Base-by-base conservation (phyloP, 2,888 invertebrate genomes). In the Schrankia costaestrigalis region DNA sequence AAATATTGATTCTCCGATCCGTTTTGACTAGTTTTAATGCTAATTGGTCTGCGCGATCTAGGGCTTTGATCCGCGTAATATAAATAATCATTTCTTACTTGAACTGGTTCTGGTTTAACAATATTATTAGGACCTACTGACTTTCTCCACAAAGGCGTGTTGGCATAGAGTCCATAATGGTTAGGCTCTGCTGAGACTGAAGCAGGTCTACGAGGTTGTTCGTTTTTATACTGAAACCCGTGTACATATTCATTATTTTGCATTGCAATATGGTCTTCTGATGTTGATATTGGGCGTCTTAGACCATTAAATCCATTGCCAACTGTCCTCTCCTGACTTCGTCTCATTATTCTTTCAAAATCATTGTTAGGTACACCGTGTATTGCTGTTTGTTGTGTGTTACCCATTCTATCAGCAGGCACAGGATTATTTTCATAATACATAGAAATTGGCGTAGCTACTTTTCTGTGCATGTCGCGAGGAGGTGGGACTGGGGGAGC, bases 401-500 rank as follows among this genome's bases (percentile, higher is more conserved):
- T 68, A 29, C 44, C 67, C 34, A 70, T 62, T 60, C 76, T 76
- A 43, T 86, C 82, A 27, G 71, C 56, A 39, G 76, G 57, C 35
- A 71, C 55, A 1, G 78, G 58, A 36, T 76, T 81, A 52, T 79
- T 82, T 56, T 89, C 89, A 58, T 88, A 86, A 61, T 82, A 83
- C 82, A 87, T 88, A 12, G 89, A 87, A 51, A 87, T 48, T 41
- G 85, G 85, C 17, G 89, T 87, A 11, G 89, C 75, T 9, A 90
- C 82, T 71, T 91, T 89, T 39, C 92, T 89, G 57, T 90, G 89
- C 47, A 93, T 94, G 74, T 93, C 94, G 54, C 93, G 85, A n/a
- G 95, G 94, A 0, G 95, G 95, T 14, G 95, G 95, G 2, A 93
- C 92, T 0, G 95, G 95, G 3, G 95, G 94, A 19, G 90, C 62